Evolutionary conservation across 1,140 invertebrate genomes (phyloP), one percentile per base, ranked within the genome.

Genomic region (Drosophila chauvacae): DNA sequence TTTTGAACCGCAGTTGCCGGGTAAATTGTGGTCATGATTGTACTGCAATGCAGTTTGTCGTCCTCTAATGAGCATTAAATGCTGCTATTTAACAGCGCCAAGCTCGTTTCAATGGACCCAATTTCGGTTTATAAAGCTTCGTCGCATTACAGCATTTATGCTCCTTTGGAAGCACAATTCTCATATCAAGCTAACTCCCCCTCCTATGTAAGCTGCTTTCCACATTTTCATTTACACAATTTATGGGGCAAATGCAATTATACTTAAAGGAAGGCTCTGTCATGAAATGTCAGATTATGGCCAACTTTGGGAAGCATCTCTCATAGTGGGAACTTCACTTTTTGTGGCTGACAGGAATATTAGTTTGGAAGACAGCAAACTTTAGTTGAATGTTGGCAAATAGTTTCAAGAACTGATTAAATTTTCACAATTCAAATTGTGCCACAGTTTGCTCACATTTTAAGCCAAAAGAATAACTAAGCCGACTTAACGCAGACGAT

Each of bases 1-100:
- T 28, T 70, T 70, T 51, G 9, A 50, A 23, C 18, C 2, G 11
- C 69, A 11, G 42, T 11, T 33, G 6, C 33, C 26, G 9, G 30
- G 47, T 37, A 59, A 76, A 66, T 77, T 58, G 47, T 77, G 47
- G 37, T 37, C 65, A 65, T 42, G 55, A 59, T 77, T 66, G 50
- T 30, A 37, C 30, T 26, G 62, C 41, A 65, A 23, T 73, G 53
- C 69, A 71, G 57, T 48, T 39, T 26, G 41, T 10, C 18, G 44
- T 23, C 14, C 42, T 30, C 18, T 23, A 45, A 56, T 39, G 28
- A 64, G 37, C 73, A 61, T 69, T 77, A 61, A 60, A 50, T 69
- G 62, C 20, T 20, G 56, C 30, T 26, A 76, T 51, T 76, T 44
- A 16, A 23, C 28, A 10, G 16, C 35, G 11, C n/a, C 39, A 16